Percentiles rank a stretch among this genome's conserved stretches.
Evolutionary conservation across 1,140 invertebrate species (phyloP).

Genomic region (Palaemon carinicauda): DNA sequence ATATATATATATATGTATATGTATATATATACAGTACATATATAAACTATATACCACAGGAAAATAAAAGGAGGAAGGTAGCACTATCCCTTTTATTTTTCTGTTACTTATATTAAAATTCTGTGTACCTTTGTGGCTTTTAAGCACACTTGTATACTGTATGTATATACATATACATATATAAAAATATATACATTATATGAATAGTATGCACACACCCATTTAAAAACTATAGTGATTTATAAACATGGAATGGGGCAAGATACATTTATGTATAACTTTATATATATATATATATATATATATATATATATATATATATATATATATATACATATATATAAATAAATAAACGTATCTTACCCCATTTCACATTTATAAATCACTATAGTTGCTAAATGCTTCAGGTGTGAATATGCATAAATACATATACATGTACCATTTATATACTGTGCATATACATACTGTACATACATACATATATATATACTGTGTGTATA

Average conservation of each 20-base stretch:
- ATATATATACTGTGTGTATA: background rate
- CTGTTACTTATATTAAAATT: too few species aligned
- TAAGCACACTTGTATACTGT: too few species aligned
- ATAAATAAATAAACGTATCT: background rate
- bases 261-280: slow-evolving; percentile 9
- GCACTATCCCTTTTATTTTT: too few species aligned
- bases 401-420: background rate
- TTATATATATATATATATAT: background rate
- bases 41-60: too few species aligned
- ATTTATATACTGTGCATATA: background rate
- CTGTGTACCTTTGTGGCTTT: too few species aligned
- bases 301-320: background rate
- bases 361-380: too few species aligned
- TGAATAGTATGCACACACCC: too few species aligned
- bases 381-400: background rate
- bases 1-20: slow-evolving; percentile 23
- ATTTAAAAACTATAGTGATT: too few species aligned
- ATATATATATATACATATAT: background rate
- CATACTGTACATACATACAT: background rate
- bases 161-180: too few species aligned
- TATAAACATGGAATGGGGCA: too few species aligned
- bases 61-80: too few species aligned
- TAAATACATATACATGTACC: background rate
- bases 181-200: too few species aligned
- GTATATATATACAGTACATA: background rate